phyloP scores from a whole-genome alignment of 2,888 invertebrate genomes.

The Phasia obesa region DNA sequence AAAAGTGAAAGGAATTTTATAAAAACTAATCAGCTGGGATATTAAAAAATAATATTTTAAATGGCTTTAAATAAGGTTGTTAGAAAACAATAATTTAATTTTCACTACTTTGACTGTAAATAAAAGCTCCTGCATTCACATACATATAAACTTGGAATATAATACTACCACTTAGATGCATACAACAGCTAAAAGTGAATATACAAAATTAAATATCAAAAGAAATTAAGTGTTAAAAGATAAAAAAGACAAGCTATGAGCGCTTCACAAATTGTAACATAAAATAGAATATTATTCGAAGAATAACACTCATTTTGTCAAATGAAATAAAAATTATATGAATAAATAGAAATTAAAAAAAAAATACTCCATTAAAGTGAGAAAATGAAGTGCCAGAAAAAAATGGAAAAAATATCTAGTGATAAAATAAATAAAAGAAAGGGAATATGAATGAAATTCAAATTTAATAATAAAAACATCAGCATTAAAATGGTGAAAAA shows the following conservation, averaged over 20 bases:
- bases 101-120: constrained; percentile 44
- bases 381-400: constrained; percentile 69
- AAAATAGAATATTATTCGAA: constrained; percentile 51
- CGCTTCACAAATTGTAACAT: constrained; percentile 44
- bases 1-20: not conserved
- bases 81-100: constrained; percentile 66
- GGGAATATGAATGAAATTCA: constrained; percentile 66
- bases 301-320: constrained; percentile 67
- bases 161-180: not conserved
- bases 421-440: constrained; percentile 48
- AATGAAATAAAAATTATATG: constrained; percentile 69
- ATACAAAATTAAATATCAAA: constrained; percentile 62
- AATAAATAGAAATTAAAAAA: constrained; percentile 54
- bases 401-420: constrained; percentile 48
- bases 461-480: constrained; percentile 70
- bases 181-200: constrained; percentile 45
- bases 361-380: constrained; percentile 44
- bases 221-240: constrained; percentile 56
- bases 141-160: not conserved
- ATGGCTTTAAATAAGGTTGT: constrained; percentile 54
- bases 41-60: constrained; percentile 41
- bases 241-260: constrained; percentile 27
- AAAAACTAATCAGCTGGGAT: constrained; percentile 22
- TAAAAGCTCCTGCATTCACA: not conserved
- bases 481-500: constrained; percentile 46